Evolutionary conservation across 2,797 vertebrate genomes (phyloP).

Genomic region (Aulostomus chinensis): DNA sequence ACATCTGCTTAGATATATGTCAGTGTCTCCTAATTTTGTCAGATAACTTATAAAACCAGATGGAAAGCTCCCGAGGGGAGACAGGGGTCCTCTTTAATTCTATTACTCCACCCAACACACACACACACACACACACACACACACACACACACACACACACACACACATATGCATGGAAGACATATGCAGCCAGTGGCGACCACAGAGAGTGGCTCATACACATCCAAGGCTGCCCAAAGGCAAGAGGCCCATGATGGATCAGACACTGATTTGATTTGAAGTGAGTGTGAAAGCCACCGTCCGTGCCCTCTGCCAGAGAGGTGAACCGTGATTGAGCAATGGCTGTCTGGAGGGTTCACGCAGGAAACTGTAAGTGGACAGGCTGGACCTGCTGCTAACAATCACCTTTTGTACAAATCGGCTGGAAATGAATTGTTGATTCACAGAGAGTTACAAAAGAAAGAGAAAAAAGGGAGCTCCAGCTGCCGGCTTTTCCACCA

Average conservation of each 20-base stretch:
- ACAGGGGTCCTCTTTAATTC: slow-evolving; percentile 68
- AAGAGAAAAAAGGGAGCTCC: slow-evolving; percentile 33
- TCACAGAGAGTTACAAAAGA: slow-evolving; percentile 40
- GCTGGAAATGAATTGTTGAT: slow-evolving; percentile 67
- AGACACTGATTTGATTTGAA: slow-evolving; percentile 84
- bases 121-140: slow-evolving; percentile 32
- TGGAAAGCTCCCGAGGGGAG: slow-evolving; percentile 74
- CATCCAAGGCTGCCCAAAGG: slow-evolving; percentile 67
- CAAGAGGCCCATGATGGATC: slow-evolving; percentile 80
- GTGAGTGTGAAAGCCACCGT: slow-evolving; percentile 70
- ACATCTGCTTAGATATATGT: slow-evolving; percentile 64
- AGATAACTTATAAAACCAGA: slow-evolving; percentile 76
- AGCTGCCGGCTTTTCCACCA: slow-evolving; percentile 34
- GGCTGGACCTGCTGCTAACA: slow-evolving; percentile 61
- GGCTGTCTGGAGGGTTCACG: slow-evolving; percentile 74
- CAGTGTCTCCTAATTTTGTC: slow-evolving; percentile 65
- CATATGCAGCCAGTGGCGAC: slow-evolving; percentile 53
- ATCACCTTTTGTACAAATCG: slow-evolving; percentile 70
- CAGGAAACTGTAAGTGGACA: slow-evolving; percentile 70
- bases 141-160: slow-evolving; percentile 24
- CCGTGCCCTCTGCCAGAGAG: slow-evolving; percentile 71
- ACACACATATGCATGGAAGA: slow-evolving; percentile 48
- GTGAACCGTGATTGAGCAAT: slow-evolving; percentile 73
- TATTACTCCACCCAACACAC: slow-evolving; percentile 62
- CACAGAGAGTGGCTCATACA: slow-evolving; percentile 61